phyloP scores from a whole-genome alignment of 2,888 invertebrate genomes.

The Shargacucullia verbasci region DNA sequence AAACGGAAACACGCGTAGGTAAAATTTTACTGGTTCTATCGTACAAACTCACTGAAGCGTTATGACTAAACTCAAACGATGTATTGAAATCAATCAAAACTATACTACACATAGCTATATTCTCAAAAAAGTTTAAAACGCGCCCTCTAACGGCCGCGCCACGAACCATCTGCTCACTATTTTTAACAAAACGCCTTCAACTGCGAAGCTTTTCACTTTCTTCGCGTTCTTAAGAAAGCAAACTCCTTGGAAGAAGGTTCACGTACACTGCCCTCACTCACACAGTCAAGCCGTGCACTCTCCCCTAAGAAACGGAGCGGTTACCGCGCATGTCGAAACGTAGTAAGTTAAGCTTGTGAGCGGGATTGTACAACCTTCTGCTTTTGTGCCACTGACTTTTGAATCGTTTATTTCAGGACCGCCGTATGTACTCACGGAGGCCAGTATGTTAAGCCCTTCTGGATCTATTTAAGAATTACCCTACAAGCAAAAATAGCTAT shows the following conservation, averaged over 20 bases:
- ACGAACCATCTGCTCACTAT: constrained; percentile 74
- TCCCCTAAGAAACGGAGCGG: constrained; percentile 59
- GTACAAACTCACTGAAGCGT: background rate
- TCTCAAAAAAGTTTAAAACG: constrained; percentile 52
- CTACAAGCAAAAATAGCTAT: constrained; percentile 57
- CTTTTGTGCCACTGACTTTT: constrained; percentile 12
- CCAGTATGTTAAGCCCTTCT: constrained; percentile 56
- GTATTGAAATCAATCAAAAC: constrained; percentile 29
- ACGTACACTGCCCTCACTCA: constrained; percentile 70
- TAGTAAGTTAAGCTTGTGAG: constrained; percentile 46
- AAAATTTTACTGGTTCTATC: background rate
- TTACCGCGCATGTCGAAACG: constrained; percentile 57
- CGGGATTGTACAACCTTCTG: constrained; percentile 45
- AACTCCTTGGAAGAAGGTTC: constrained; percentile 83
- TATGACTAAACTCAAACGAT: constrained; percentile 2
- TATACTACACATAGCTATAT: constrained; percentile 24
- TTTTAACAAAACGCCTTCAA: constrained; percentile 85
- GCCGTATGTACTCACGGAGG: constrained; percentile 39
- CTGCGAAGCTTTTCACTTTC: constrained; percentile 86
- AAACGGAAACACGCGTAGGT: background rate
- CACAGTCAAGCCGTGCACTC: constrained; percentile 57
- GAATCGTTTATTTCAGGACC: constrained; percentile 48
- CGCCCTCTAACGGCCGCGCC: constrained; percentile 78
- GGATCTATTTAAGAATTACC: constrained; percentile 39
- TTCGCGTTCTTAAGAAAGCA: constrained; percentile 86